Conservation (phyloP, 2,113 vertebrate species). For the Parus major region DNA sequence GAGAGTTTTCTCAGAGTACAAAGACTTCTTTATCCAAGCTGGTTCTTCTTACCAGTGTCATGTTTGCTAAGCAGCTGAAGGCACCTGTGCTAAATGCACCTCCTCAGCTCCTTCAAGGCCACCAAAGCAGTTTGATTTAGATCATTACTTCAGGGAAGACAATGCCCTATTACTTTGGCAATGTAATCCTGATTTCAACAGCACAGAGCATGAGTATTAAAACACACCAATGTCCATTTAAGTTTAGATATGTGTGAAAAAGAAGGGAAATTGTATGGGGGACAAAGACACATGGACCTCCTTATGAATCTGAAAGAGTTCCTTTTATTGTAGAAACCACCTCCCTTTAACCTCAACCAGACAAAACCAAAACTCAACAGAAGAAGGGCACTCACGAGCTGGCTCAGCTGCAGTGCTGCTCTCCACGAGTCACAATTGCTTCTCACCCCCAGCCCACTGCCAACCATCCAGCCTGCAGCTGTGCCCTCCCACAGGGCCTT, state of each 20-base stretch:
- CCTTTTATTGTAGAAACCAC: too few species aligned
- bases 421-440: too few species aligned
- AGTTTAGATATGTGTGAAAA: not conserved
- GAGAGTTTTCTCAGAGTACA: not conserved
- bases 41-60: not conserved
- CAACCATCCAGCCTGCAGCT: too few species aligned
- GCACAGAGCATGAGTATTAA: not conserved
- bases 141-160: not conserved
- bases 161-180: not conserved
- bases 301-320: too few species aligned
- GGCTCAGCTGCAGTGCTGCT: too few species aligned
- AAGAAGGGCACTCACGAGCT: too few species aligned
- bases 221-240: not conserved
- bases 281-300: too few species aligned
- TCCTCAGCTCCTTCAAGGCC: not conserved
- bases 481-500: too few species aligned
- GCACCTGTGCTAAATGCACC: not conserved
- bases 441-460: too few species aligned
- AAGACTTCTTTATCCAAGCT: not conserved
- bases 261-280: not conserved
- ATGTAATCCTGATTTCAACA: not conserved
- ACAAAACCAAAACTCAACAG: too few species aligned
- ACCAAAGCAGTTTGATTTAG: not conserved
- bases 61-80: not conserved
- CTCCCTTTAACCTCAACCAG: too few species aligned